phyloP scores from a whole-genome alignment of 1,140 invertebrate genomes.

The Conus ventricosus region DNA sequence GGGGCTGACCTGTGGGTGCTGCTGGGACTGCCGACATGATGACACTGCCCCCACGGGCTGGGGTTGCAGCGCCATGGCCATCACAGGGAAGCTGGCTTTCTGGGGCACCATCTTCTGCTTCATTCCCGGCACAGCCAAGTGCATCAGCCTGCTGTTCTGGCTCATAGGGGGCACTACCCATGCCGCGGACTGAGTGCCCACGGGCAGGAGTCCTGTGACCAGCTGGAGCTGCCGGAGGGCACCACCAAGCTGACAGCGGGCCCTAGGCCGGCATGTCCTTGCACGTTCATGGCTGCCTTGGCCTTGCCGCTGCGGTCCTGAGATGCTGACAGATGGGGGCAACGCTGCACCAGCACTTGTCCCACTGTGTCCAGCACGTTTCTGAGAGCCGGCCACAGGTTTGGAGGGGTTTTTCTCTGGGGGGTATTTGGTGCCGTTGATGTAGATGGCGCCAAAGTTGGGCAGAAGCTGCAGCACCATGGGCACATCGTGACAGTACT shows the following conservation, averaged over 20 bases:
- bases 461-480: slow-evolving; percentile 34
- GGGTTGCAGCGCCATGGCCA: slow-evolving; percentile 50
- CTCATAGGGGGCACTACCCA: not conserved
- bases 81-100: slow-evolving; percentile 31
- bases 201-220: not conserved
- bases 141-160: not conserved
- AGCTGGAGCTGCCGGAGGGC: not conserved
- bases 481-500: slow-evolving; percentile 47
- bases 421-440: slow-evolving; percentile 52
- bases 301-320: slow-evolving; percentile 3
- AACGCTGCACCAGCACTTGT: too few relatives aligned
- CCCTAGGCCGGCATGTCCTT: not conserved
- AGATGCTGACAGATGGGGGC: not conserved
- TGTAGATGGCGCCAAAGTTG: slow-evolving; percentile 58
- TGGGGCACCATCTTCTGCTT: not conserved
- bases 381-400: not conserved
- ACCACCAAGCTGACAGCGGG: not conserved
- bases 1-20: too few relatives aligned
- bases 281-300: slow-evolving; percentile 9
- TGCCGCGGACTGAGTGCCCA: not conserved
- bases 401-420: slow-evolving; percentile 38
- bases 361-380: not conserved
- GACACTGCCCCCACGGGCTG: slow-evolving; percentile 32
- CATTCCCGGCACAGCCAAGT: not conserved
- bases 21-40: too few relatives aligned